phyloP scores from a whole-genome alignment of 2,113 vertebrate species.

The Trachemys scripta region DNA sequence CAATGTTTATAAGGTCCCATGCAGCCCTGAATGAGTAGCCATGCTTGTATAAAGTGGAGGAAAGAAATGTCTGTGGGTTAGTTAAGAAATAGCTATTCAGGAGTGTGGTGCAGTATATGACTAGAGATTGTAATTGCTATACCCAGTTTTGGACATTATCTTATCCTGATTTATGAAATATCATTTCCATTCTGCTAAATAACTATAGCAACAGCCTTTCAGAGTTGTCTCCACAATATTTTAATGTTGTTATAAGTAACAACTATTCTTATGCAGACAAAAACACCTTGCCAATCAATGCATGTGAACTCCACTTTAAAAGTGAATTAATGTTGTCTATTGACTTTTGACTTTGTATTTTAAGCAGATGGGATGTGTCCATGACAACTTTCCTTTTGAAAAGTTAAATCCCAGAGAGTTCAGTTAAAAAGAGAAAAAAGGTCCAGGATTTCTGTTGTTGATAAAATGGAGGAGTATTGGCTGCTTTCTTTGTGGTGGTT shows the following conservation, averaged over 20 bases:
- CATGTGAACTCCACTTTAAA: constrained; percentile 29
- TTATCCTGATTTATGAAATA: neutral
- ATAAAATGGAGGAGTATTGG: neutral
- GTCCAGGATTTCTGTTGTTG: neutral
- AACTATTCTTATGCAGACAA: constrained; percentile 29
- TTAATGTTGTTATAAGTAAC: constrained; percentile 15
- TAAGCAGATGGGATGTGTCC: neutral
- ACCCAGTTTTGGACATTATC: neutral
- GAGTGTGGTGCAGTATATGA: accelerated
- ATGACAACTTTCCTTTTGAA: neutral
- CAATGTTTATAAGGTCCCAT: neutral
- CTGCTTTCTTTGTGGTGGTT: neutral
- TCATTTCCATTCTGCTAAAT: neutral
- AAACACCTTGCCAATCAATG: constrained; percentile 22
- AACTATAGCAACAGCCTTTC: neutral
- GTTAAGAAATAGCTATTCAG: neutral
- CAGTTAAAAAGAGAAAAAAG: constrained; percentile 1
- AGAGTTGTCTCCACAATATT: neutral
- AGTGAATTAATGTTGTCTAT: constrained; percentile 25
- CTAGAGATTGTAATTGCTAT: neutral
- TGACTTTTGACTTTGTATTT: constrained; percentile 16
- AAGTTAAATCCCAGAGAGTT: neutral
- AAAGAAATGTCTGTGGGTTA: neutral
- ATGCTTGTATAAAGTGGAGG: neutral
- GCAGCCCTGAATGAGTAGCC: neutral